Base-by-base conservation (phyloP, 2,113 vertebrate genomes). In the cat (Felis catus) region DNA sequence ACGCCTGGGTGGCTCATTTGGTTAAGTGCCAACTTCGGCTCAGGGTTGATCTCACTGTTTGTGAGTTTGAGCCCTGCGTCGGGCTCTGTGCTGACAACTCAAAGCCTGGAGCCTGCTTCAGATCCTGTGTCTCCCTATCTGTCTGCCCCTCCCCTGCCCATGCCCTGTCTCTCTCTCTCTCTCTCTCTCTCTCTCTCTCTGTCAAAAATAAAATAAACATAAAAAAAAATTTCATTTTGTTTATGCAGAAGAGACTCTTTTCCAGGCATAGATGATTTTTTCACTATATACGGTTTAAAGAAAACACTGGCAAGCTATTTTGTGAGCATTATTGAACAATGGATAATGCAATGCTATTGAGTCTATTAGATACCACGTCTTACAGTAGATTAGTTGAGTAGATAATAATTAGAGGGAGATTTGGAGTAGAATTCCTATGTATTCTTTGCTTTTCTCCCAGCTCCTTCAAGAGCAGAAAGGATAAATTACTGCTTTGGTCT, bases 401-500 rank as follows among this genome's bases (percentile, higher is more conserved):
- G 73, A 36, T 55, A 70, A 68, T 88, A 61, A 84, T 63, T 45
- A 29, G 55, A 63, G 25, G 29, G 51, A 91, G 53, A 91, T 89
- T 70, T 88, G 27, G 8, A 88, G 5, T 89, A 78, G 25, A 76
- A 91, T 91, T 81, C 7, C 9, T 93, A 0, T 83, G 14, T 68
- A 14, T 14, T 33, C 58, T 93, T 63, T 95, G n/a, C 41, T 89
- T 82, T 87, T 87, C 31, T 14, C n/a, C 29, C 1, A 82, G 51
- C 39, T 91, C 25, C 55, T 76, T 93, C 5, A 91, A 53, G 91
- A 94, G 27, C 73, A 82, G 51, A 63, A 18, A 41, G 45, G 7
- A 66, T 73, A 96, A 94, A 87, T 89, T 71, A 85, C 2, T 93
- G n/a, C n/a, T 85, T 84, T 95, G 4, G 51, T 63, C 41, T 89